A percentile compares a stretch with the other conserved stretches of the same genome.
phyloP scores from a whole-genome alignment of 2,113 vertebrate species.

The Danio rerio region DNA sequence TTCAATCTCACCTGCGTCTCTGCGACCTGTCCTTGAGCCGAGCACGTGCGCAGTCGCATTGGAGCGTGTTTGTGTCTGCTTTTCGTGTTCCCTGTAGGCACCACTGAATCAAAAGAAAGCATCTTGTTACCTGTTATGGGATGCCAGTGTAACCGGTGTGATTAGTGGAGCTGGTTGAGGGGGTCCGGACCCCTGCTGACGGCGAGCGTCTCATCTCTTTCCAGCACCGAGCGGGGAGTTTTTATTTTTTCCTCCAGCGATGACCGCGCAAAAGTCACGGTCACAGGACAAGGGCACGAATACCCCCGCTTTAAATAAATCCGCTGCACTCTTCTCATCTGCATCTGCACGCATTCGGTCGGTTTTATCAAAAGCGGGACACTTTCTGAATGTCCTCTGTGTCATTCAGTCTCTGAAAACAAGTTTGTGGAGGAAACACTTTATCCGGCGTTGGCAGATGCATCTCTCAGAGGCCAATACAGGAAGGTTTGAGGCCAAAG shows the following conservation, averaged over 20 bases:
- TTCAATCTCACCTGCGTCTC: constrained; percentile 59
- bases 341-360: constrained; percentile 46
- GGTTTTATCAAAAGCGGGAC: constrained; percentile 62
- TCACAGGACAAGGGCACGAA: constrained; percentile 52
- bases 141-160: constrained; percentile 64
- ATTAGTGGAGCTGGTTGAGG: constrained; percentile 63
- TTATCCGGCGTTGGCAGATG: no score
- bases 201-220: constrained; percentile 60
- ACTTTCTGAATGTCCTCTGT: constrained; percentile 55
- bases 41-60: not conserved
- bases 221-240: constrained; percentile 49
- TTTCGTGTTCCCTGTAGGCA: constrained; percentile 59
- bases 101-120: constrained; percentile 67
- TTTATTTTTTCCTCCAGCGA: not conserved
- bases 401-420: constrained; percentile 52
- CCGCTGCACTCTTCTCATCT: constrained; percentile 49
- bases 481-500: constrained; percentile 63
- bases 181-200: constrained; percentile 30
- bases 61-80: constrained; percentile 34
- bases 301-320: constrained; percentile 37
- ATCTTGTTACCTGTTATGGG: constrained; percentile 70
- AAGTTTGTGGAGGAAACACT: no score
- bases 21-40: constrained; percentile 69
- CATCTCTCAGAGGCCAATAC: no score
- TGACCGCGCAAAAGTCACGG: constrained; percentile 62